Base-by-base conservation (phyloP, 2,113 vertebrate genomes). In the Dunckerocampus dactyliophorus region DNA sequence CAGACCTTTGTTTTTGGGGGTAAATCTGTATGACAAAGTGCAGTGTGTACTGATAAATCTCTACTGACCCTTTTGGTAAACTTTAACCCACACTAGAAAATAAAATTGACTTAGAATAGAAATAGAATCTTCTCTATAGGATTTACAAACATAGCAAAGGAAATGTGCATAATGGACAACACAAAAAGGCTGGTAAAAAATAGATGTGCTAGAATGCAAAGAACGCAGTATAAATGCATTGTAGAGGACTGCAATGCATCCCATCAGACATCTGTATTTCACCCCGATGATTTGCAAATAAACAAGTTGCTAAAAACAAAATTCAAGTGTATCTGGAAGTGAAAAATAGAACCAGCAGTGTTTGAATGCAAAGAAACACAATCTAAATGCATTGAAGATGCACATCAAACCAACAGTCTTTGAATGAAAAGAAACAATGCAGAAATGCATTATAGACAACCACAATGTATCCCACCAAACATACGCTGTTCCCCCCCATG, bases 71-170 rank as follows among this genome's bases (percentile, higher is more conserved):
- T 85, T 90, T 90, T 87, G 86, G 87, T 89, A 85, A 88, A 91
- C 83, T 61, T 54, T 63, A 82, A 84, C 59, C 55, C 69, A 85
- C 69, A 86, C 72, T 81, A 67, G 75, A 85, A 43, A 43, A 43
- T 43, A 43, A 43, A 43, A 87, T 74, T 82, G 78, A 80, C 78
- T 82, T 87, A 76, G 88, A 88, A 88, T 85, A 87, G 76, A 88
- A 88, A 89, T 85, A 87, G 76, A 85, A 43, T 85, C 52, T 85
- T 85, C 47, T 82, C 74, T 85, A 74, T 80, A 76, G 77, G 75
- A 88, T 91, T 13, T 56, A 91, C 73, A 91, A 90, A 87, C 89
- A 73, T 89, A 89, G 80, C 75, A 86, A 90, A 89, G 79, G 49
- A 80, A 84, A 82, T 37, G 70, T 74, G 66, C 67, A 74, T 65